Base-by-base conservation (phyloP, 2,113 vertebrate genomes). In the Sialia sialis region DNA sequence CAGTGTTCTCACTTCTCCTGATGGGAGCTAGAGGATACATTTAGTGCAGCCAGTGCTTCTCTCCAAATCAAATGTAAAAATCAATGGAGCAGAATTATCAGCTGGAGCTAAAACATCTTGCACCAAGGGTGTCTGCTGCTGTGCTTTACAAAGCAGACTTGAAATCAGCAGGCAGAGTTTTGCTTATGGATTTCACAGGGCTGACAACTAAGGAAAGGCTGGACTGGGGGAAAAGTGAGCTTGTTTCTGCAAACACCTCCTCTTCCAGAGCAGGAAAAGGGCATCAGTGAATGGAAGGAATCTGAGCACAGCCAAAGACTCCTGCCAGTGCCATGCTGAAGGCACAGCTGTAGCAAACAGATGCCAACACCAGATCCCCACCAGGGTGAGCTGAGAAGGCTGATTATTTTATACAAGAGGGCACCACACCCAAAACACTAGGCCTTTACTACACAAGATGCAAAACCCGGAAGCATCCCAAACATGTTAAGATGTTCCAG, bases 31-130 rank as follows among this genome's bases (percentile, higher is more conserved):
- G 44, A 32, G 0, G 3, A 23, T 10, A 10, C 16, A 23, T 2
- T 8, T 9, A 22, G 19, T 11, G 36, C n/a, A 48, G 41, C 15
- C 70, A 48, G 26, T 3, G 20, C 9, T 78, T 59, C 78, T 77
- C 32, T 67, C 34, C 70, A 80, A 7, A 80, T 43, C 67, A 22
- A 70, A 62, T 41, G 59, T 85, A 51, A 89, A 95, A 97, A 36
- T 80, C 82, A 87, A 58, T 43, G 66, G 67, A 89, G 84, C 91
- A 93, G 90, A 93, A 64, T 83, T 89, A 95, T 74, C 81, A 91
- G n/a, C 78, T 56, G 43, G 32, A 93, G 55, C 30, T 94, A 58
- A 85, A 95, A 20, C 46, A 67, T 86, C 87, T 66, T 60, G 44
- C 77, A 84, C 20, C 29, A n/a, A 76, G 30, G 16, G 54, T 75